phyloP scores from a whole-genome alignment of 2,797 vertebrate genomes.

The Stomatorhinus walkeri region DNA sequence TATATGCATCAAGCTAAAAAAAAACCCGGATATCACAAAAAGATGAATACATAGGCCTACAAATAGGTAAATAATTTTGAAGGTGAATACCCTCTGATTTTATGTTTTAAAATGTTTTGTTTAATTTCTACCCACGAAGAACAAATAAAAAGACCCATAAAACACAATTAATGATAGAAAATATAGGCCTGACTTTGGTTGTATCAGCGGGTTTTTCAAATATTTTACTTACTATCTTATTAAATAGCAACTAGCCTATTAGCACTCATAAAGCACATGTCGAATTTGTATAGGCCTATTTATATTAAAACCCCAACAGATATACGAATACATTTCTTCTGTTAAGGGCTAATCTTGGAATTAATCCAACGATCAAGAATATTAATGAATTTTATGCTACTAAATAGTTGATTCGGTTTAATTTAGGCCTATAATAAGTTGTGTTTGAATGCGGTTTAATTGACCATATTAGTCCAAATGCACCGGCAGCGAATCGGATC shows the following conservation, averaged over 20 bases:
- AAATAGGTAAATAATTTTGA: background rate
- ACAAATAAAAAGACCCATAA: background rate
- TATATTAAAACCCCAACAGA: background rate
- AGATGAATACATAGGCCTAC: background rate
- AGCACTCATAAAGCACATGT: background rate
- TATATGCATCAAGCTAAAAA: background rate
- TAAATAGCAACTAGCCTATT: background rate
- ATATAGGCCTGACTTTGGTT: background rate
- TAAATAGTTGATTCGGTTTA: background rate
- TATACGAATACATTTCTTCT: background rate
- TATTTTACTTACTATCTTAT: background rate
- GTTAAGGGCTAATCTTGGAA: background rate
- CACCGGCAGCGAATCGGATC: background rate
- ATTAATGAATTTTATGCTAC: background rate
- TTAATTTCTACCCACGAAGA: background rate
- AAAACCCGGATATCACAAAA: background rate
- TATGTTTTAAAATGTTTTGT: background rate
- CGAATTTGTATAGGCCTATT: background rate
- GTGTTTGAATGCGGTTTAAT: background rate
- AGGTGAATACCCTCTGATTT: background rate
- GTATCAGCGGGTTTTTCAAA: background rate
- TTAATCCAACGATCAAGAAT: background rate
- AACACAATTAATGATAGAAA: background rate
- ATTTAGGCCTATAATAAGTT: background rate
- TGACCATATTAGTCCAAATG: background rate